Base-by-base conservation (phyloP, 1,140 invertebrate species). In the Lepidotrigona ventralis region DNA sequence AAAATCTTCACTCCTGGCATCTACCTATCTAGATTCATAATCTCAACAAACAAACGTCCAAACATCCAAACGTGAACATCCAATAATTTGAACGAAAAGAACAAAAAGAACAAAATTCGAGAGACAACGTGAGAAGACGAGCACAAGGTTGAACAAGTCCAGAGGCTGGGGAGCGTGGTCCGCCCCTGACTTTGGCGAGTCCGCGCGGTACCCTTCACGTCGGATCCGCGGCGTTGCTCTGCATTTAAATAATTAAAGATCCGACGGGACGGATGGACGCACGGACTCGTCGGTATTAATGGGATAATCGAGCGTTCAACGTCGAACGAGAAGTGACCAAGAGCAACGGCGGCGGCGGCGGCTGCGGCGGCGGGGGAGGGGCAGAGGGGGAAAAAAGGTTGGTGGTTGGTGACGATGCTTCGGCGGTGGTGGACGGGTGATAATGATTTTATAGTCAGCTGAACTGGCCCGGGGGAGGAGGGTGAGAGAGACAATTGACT, bases 391-490 rank as follows among this genome's bases (percentile, higher is more conserved):
- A 26, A 11, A 11, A 66, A 81, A 87, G 33, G 63, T 72, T 79
- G 86, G 79, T 76, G 84, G 86, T 78, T 83, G 87, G 60, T 87
- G 85, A 83, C 86, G 86, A 75, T 75, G 73, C 56, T 56, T 63
- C 23, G 26, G 82, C 82, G 89, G 87, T 88, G 91, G 81, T 88
- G 88, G 91, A 87, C 89, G 90, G 90, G 93, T 91, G 93, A 93
- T 93, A 93, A 93, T 93, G 93, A 93, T 93, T 93, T 93, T 93
- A 93, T 93, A 93, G 92, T 93, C 86, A 92, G 89, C 91, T 92
- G 90, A 92, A 93, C 90, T 84, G 87, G 74, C 88, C 39, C 85
- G 77, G 90, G 86, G 87, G 84, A 88, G 87, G 89, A 88, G 91
- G 90, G 86, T 90, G 92, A 92, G 92, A 93, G 93, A 93, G 93